Evolutionary conservation across 2,797 vertebrate genomes (phyloP), one percentile per base, ranked within the genome.

Genomic region (Enteromius unitaeniatus): DNA sequence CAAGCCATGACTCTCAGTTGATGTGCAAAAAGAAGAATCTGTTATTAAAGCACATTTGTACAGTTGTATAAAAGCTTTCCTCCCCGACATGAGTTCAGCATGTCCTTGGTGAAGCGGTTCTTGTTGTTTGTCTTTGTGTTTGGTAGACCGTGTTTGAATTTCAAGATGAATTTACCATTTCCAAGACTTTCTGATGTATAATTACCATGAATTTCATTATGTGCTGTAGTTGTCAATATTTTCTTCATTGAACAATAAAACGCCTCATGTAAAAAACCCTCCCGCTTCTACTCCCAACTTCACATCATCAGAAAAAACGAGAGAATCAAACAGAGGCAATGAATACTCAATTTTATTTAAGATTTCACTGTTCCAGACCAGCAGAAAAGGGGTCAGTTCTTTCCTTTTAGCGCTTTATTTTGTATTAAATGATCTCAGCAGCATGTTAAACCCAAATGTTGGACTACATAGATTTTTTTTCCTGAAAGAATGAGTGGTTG

Each of bases 341-440:
- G 95, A 97, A 95, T 97, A 97, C 96, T 97, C 93, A 96, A 95
- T 97, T 99, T 99, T 99, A 99, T 99, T 99, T 97, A 97, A 96
- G 97, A 98, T 98, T 97, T 96, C 97, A 96, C 97, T 97, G 92
- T 93, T 94, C 96, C 97, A 97, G 97, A 97, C 97, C 96, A 97
- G 97, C 96, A 99, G 97, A 97, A 96, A 96, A 97, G 96, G 96
- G 97, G 97, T 97, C 95, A 96, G 95, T 96, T 98, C 93, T 95
- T 96, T 96, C 95, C 96, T 96, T 96, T 97, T 95, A 94, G 96
- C 96, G 97, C 96, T 96, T 97, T 94, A 93, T 88, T 89, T 91
- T 86, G 86, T 90, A 89, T 92, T 91, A 88, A 86, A 89, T 84
- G 88, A 87, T 89, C 86, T 96, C 96, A 97, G 96, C 95, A 89